These are phyloP conservation scores for Tachyglossus aculeatus DNA, from an alignment of 2,797 vertebrate species.

Conservation along the genomic window DNA sequence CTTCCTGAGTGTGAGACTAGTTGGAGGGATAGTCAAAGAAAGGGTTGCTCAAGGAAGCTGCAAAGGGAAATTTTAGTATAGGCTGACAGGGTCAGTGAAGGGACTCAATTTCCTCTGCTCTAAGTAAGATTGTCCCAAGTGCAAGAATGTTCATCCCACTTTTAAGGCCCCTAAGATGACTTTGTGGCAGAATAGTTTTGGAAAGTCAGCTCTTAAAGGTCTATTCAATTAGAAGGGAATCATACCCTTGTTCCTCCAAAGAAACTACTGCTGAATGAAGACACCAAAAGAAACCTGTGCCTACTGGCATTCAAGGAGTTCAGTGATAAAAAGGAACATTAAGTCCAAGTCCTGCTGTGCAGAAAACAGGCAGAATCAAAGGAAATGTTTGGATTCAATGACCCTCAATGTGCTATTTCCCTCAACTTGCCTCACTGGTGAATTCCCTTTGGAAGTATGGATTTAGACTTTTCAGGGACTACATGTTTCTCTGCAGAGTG, in stretches of 20 bases:
- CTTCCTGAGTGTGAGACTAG: no score
- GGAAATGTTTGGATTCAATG: conserved; percentile 42
- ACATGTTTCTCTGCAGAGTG: background rate
- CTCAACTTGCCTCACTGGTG: conserved; percentile 9
- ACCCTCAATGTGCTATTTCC: conserved; percentile 24
- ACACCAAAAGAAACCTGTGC: conserved; percentile 38
- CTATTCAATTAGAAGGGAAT: conserved; percentile 38
- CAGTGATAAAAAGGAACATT: conserved; percentile 57
- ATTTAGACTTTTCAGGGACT: background rate
- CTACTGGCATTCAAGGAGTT: conserved; percentile 54
- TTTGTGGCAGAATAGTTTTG: conserved; percentile 13
- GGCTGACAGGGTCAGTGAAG: no score
- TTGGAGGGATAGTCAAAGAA: no score
- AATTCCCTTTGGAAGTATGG: conserved; percentile 17
- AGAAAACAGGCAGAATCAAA: conserved; percentile 59
- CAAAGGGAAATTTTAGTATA: no score
- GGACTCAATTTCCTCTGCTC: no score
- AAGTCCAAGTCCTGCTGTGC: conserved; percentile 57
- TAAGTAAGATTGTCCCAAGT: no score
- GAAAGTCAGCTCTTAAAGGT: background rate
- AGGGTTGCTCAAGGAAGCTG: no score
- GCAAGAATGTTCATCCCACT: no score
- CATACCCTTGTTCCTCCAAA: conserved; percentile 20
- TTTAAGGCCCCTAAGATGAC: background rate
- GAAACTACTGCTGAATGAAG: conserved; percentile 31